These are phyloP conservation scores for Catharus minimus DNA, from an alignment of 2,113 vertebrate species.

Conservation along the genomic window DNA sequence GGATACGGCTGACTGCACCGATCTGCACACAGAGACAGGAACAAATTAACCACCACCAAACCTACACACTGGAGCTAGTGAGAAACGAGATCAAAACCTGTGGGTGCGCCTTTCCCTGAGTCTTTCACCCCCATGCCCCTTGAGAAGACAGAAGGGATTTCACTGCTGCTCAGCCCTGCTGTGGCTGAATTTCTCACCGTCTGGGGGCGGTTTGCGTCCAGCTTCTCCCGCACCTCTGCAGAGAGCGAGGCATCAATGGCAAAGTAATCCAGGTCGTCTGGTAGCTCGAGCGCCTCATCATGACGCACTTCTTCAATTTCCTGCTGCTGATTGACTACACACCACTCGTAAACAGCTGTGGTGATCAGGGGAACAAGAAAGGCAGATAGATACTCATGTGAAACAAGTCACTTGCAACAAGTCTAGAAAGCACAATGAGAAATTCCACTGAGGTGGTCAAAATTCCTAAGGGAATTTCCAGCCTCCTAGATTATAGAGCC, in stretches of 20 bases:
- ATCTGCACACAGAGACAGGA: conserved; percentile 73
- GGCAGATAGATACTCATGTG: accelerated
- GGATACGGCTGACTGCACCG: conserved; percentile 85
- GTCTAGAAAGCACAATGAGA: not conserved
- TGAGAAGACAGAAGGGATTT: not conserved
- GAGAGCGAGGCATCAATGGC: conserved; percentile 85
- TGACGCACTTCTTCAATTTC: conserved; percentile 86
- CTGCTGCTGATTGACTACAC: conserved; percentile 76
- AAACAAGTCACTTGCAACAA: not conserved
- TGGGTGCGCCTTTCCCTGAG: not conserved
- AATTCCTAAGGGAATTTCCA: not conserved
- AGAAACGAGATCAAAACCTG: not conserved
- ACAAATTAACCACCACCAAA: not conserved
- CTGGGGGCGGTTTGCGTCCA: conserved; percentile 81
- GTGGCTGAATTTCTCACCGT: conserved; percentile 77
- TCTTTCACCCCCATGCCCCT: not conserved
- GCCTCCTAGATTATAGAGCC: not conserved
- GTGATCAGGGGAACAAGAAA: not conserved
- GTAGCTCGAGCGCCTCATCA: conserved; percentile 86
- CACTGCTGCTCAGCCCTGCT: not conserved
- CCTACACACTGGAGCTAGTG: not conserved
- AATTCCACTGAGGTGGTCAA: not conserved
- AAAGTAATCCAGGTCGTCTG: conserved; percentile 86
- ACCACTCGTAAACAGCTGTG: conserved; percentile 83
- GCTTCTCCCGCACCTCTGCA: conserved; percentile 85